Evolutionary conservation across 1,140 invertebrate species (phyloP).

Genomic region (Mamestra configurata): DNA sequence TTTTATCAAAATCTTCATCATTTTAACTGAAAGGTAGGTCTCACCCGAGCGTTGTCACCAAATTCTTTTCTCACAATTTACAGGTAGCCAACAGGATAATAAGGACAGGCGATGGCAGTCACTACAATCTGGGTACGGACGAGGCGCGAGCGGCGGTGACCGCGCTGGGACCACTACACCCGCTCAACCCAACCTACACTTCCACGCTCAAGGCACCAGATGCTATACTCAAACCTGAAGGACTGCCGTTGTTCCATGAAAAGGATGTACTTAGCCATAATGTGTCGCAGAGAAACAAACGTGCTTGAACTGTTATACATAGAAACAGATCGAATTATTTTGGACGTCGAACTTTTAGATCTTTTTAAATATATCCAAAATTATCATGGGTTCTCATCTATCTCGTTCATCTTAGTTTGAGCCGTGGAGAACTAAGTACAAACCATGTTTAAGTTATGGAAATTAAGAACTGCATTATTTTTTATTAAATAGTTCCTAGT

Average conservation of each 20-base stretch:
- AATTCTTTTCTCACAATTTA: not conserved
- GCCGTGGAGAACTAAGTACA: too few relatives aligned
- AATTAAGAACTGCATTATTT: too few relatives aligned
- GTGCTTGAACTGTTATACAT: not conserved
- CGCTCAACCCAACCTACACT: constrained; percentile 79
- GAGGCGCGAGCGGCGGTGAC: constrained; percentile 66
- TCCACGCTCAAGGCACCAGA: constrained; percentile 68
- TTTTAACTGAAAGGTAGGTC: not conserved
- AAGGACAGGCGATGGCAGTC: constrained; percentile 42
- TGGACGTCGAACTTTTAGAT: too few relatives aligned
- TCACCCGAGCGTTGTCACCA: too few relatives aligned
- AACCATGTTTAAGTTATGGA: not conserved
- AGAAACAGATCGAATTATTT: constrained; percentile 45
- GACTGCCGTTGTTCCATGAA: constrained; percentile 75
- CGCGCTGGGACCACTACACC: constrained; percentile 71
- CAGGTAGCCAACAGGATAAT: constrained; percentile 73
- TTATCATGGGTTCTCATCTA: too few relatives aligned
- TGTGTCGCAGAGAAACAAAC: not conserved
- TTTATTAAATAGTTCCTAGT: too few relatives aligned
- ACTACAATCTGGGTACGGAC: constrained; percentile 68
- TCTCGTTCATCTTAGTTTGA: too few relatives aligned
- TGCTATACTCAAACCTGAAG: constrained; percentile 67
- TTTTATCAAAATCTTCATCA: too few relatives aligned
- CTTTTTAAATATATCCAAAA: too few relatives aligned
- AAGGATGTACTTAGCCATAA: constrained; percentile 64